Evolutionary conservation across 1,140 invertebrate species (phyloP), one percentile per base, ranked within the genome.

Genomic region (Macrostomum lignano): DNA sequence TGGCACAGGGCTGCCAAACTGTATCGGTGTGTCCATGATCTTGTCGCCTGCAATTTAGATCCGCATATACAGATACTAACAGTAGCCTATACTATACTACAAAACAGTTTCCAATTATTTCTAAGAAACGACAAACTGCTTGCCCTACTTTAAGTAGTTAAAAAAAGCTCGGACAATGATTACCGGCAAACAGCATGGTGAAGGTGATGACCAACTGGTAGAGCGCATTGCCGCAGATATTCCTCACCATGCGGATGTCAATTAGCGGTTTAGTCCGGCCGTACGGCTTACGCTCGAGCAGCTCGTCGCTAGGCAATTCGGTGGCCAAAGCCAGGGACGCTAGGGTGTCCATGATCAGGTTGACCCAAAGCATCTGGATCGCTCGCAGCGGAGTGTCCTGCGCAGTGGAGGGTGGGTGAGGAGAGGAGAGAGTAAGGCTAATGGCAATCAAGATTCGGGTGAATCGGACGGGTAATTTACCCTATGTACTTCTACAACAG

Each of bases 351-450:
- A 96, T 98, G 52, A 96, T 96, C 25, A 98, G 65, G 58, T 98
- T 98, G 29, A 98, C 86, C 88, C 88, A 98, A 46, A 98, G 70
- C 88, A 98, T 96, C 70, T 98, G 88, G 31, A 98, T 86, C 45
- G 88, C 86, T 69, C 79, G 51, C 6, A 68, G 42, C 9, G 64
- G 66, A 41, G 60, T 48, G 26, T 28, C 26, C 26, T 28, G 13
- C 5, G n/a, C n/a, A n/a, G n/a, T n/a, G n/a, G 26, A 21, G 26
- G n/a, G n/a, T n/a, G n/a, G 9, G 9, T 24, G 19, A 14, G 15
- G 9, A 5, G 9, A 3, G 5, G 19, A 7, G 19, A 28, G 3
- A 5, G 4, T 28, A 28, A 28, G 9, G 19, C 19, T n/a, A n/a
- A n/a, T n/a, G n/a, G n/a, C n/a, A n/a, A n/a, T n/a, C n/a, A n/a